Base-by-base conservation (phyloP, 2,113 vertebrate species). In the Malurus melanocephalus region DNA sequence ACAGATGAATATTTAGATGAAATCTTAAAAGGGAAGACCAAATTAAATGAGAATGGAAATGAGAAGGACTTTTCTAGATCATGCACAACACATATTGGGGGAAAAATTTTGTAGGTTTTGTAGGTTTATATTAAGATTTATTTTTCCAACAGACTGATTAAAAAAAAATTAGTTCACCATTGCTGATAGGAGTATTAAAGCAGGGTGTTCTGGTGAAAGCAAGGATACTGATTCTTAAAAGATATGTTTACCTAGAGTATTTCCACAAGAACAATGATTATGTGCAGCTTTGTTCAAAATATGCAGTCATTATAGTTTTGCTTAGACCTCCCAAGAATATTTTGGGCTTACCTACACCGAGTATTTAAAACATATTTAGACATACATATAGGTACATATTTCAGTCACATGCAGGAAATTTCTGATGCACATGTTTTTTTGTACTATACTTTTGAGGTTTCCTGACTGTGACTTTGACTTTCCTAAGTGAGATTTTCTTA, bases 61-160 rank as follows among this genome's bases (percentile, higher is more conserved):
- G 5, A 40, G 66, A 84, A 56, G 7, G 8, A 55, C 10, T 74
- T 74, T 87, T 62, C 11, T 51, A 83, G 40, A 74, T 35, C 23
- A 40, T 1, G 4, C 53, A 42, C 38, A 46, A 53, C 2, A 51
- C 0, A 0, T 24, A 49, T 8, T 11, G 23, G 24, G 38, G 10
- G 38, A 38, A 38, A 38, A 71, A 22, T 3, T 8, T 11, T 62
- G 38, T 38, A 38, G 38, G 38, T 43, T 52, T 74, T 32, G 22
- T 22, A 35, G 17, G 11, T 49, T 71, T 65, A 8, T 60, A 24
- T 78, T 80, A 71, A 53, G 19, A 67, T 72, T 78, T 35, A 49
- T 24, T 56, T 78, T 16, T 2, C 18, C 43, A 65, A 33, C 5
- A 68, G 17, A 33, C 11, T 27, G 17, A 52, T 65, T 22, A 66